These are phyloP conservation scores for Phrynocephalus guinanensis DNA, from an alignment of 2,797 vertebrate species.

Conservation along the genomic window DNA sequence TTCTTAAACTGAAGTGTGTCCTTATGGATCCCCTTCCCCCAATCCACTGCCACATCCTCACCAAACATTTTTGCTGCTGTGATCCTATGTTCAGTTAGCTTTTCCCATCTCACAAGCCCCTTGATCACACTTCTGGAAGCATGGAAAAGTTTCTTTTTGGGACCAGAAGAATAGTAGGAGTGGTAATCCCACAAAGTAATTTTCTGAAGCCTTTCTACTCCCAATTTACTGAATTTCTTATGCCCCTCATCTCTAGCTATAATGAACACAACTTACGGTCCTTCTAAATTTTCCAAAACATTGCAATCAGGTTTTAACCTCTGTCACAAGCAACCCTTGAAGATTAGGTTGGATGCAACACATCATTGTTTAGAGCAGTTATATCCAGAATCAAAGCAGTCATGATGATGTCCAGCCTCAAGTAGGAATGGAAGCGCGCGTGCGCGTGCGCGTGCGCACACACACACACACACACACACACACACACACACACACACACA, in stretches of 20 bases:
- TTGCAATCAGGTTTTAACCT: not conserved
- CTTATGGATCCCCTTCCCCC: not conserved
- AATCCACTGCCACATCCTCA: not conserved
- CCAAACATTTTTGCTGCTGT: not conserved
- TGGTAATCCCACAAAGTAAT: not conserved
- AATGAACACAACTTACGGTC: not conserved
- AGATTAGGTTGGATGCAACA: too few relatives aligned
- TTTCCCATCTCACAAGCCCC: not conserved
- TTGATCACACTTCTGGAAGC: not conserved
- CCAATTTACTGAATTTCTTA: not conserved
- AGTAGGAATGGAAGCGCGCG: too few relatives aligned
- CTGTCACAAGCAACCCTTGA: not conserved
- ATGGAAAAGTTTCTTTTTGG: too few relatives aligned
- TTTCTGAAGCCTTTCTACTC: not conserved
- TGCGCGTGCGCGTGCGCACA: fast-evolving
- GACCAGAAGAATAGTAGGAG: not conserved
- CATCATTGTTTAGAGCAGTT: too few relatives aligned
- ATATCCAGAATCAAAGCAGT: not conserved
- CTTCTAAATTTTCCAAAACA: not conserved
- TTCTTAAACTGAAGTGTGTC: not conserved
- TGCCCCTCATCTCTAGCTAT: not conserved
- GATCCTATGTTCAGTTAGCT: not conserved
- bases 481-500: too few relatives aligned
- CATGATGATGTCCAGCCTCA: too few relatives aligned
- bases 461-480: too few relatives aligned